These are phyloP conservation scores for Caenorhabditis latens DNA, from an alignment of 1,140 invertebrate genomes.

Conservation along the genomic window DNA sequence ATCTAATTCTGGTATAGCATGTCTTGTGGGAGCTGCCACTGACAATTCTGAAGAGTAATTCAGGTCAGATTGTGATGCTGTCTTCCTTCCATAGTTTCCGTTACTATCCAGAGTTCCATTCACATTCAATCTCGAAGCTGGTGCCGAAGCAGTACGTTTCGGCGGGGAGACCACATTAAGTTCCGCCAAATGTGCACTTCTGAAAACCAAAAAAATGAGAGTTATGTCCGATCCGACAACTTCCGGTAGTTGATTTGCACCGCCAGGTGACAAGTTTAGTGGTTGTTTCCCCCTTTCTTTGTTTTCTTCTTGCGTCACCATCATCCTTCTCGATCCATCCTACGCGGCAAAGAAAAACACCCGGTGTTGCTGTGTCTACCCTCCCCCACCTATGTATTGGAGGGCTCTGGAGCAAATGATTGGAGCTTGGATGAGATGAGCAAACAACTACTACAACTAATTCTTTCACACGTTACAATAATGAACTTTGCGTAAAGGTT, in stretches of 20 bases:
- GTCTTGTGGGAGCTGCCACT: slow-evolving; percentile 9
- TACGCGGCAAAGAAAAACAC: slow-evolving; percentile 31
- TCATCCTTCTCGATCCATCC: slow-evolving; percentile 14
- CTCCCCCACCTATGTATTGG: neutral
- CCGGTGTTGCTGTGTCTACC: slow-evolving; percentile 42
- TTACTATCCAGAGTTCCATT: slow-evolving; percentile 43
- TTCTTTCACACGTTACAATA: slow-evolving; percentile 7
- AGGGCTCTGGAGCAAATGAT: slow-evolving; percentile 34
- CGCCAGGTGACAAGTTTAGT: slow-evolving; percentile 49
- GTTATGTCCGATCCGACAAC: slow-evolving; percentile 6
- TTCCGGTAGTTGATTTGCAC: slow-evolving; percentile 54
- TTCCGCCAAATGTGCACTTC: slow-evolving; percentile 33
- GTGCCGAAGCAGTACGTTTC: slow-evolving; percentile 19
- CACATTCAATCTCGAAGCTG: slow-evolving; percentile 19
- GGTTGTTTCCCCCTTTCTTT: slow-evolving; percentile 47
- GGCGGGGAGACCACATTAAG: slow-evolving; percentile 37
- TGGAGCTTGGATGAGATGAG: slow-evolving; percentile 20
- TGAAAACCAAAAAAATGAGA: neutral
- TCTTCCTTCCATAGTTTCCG: slow-evolving; percentile 39
- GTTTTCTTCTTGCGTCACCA: slow-evolving; percentile 46
- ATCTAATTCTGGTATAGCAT: slow-evolving; percentile 15
- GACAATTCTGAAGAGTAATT: slow-evolving; percentile 11
- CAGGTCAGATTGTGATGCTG: slow-evolving; percentile 17
- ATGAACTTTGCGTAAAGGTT: neutral
- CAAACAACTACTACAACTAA: slow-evolving; percentile 22